phyloP scores from a whole-genome alignment of 2,797 vertebrate genomes.

The Prionace glauca region DNA sequence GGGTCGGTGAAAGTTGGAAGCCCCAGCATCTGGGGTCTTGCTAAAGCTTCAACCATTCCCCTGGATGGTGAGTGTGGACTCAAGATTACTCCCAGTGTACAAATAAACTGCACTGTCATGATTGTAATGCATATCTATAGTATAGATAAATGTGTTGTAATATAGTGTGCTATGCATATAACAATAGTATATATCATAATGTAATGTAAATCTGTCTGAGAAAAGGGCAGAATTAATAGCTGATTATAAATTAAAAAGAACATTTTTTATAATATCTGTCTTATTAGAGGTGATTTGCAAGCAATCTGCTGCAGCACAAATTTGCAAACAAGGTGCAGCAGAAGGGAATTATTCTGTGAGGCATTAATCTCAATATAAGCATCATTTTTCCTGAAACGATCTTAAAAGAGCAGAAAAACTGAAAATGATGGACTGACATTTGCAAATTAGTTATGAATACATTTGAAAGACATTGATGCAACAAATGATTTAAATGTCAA shows the following conservation, averaged over 20 bases:
- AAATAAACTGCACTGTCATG: neutral
- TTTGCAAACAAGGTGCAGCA: neutral
- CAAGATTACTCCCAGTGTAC: too few relatives aligned
- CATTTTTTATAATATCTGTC: neutral
- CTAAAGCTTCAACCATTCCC: too few relatives aligned
- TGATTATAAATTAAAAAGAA: neutral
- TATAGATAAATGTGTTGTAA: neutral
- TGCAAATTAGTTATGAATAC: slow-evolving; percentile 23
- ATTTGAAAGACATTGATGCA: slow-evolving; percentile 11
- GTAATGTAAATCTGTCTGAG: neutral
- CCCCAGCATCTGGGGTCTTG: too few relatives aligned
- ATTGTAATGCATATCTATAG: neutral
- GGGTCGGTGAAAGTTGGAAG: too few relatives aligned
- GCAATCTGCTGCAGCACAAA: neutral
- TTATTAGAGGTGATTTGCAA: neutral
- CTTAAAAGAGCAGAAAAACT: neutral
- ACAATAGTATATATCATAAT: neutral
- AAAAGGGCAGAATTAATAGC: neutral
- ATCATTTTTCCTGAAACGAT: slow-evolving; percentile 3
- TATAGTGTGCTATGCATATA: neutral
- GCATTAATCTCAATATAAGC: slow-evolving; percentile 23
- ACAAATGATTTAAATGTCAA: slow-evolving; percentile 30
- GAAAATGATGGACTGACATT: slow-evolving; percentile 13
- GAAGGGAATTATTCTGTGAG: neutral
- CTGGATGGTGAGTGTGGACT: too few relatives aligned